Percentiles rank a stretch among this genome's conserved stretches.
Evolutionary conservation across 1,140 invertebrate genomes (phyloP).

Genomic region (Drosophila grimshawi): DNA sequence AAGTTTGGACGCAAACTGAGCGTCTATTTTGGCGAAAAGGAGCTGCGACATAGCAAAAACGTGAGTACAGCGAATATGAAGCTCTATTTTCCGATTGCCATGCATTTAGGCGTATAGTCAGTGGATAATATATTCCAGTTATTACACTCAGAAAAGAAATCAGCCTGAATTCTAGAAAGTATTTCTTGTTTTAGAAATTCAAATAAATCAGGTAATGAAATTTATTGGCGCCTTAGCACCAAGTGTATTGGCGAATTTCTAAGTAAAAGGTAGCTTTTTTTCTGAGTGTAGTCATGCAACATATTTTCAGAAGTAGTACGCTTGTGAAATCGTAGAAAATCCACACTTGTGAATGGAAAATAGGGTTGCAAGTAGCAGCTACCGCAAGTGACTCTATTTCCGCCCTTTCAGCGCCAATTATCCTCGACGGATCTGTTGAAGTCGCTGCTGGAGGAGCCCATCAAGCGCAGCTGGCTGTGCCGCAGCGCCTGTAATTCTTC

Average conservation of each 20-base stretch:
- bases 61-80: constrained; percentile 29
- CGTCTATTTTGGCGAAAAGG: constrained; percentile 64
- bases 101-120: too few species aligned
- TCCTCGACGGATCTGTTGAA: constrained; percentile 81
- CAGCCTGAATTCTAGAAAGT: too few species aligned
- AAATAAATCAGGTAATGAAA: too few species aligned
- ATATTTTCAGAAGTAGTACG: too few species aligned
- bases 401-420: constrained; percentile 45
- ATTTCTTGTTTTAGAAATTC: not conserved
- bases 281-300: too few species aligned
- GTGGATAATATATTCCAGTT: too few species aligned
- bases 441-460: constrained; percentile 76
- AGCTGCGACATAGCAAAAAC: constrained; percentile 41
- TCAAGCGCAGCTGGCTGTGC: constrained; percentile 77
- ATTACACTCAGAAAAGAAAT: not conserved
- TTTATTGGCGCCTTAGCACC: too few species aligned
- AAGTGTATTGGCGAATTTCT: too few species aligned
- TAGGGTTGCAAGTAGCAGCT: too few species aligned
- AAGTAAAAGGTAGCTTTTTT: not conserved
- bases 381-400: not conserved
- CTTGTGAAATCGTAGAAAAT: too few species aligned
- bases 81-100: not conserved
- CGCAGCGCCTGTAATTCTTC: constrained; percentile 71
- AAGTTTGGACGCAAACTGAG: constrained; percentile 62
- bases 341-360: too few species aligned